These are phyloP conservation scores for Chroicocephalus ridibundus DNA, from an alignment of 2,113 vertebrate species.

Conservation along the genomic window DNA sequence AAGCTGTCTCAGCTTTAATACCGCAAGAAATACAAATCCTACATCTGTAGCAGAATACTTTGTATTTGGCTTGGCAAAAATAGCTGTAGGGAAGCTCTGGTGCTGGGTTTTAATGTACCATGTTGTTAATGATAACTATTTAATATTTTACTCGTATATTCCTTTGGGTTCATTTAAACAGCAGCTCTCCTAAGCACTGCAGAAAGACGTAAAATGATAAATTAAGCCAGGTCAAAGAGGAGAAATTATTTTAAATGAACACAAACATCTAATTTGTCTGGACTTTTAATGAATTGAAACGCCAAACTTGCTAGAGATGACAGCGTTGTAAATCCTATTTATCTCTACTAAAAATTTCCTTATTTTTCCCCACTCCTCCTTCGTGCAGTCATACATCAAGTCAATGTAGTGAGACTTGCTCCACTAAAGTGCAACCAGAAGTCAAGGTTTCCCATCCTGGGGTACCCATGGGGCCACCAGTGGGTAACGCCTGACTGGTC, in stretches of 20 bases:
- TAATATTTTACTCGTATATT: conserved; percentile 34
- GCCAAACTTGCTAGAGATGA: neutral
- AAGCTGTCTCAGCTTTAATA: neutral
- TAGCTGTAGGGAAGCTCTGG: neutral
- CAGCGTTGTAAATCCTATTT: conserved; percentile 51
- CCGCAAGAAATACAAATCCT: neutral
- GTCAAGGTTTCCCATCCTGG: conserved; percentile 54
- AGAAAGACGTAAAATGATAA: conserved; percentile 30
- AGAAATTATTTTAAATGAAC: conserved; percentile 51
- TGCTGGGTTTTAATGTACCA: neutral
- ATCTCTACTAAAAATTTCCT: conserved; percentile 14
- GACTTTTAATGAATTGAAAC: conserved; percentile 52
- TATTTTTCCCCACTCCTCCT: neutral
- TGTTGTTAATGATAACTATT: neutral
- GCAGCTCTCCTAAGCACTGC: neutral
- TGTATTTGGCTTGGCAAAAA: neutral
- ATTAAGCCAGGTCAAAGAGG: conserved; percentile 51
- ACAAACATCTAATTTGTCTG: conserved; percentile 51
- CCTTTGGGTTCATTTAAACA: conserved; percentile 9
- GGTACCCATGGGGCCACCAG: conserved; percentile 14
- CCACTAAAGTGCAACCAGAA: conserved; percentile 30
- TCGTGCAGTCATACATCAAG: conserved; percentile 13
- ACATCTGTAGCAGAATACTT: neutral
- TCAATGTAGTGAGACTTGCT: conserved; percentile 14
- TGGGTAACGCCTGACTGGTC: conserved; percentile 46